phyloP scores from a whole-genome alignment of 2,113 vertebrate species.

The Coptodon rendalli region DNA sequence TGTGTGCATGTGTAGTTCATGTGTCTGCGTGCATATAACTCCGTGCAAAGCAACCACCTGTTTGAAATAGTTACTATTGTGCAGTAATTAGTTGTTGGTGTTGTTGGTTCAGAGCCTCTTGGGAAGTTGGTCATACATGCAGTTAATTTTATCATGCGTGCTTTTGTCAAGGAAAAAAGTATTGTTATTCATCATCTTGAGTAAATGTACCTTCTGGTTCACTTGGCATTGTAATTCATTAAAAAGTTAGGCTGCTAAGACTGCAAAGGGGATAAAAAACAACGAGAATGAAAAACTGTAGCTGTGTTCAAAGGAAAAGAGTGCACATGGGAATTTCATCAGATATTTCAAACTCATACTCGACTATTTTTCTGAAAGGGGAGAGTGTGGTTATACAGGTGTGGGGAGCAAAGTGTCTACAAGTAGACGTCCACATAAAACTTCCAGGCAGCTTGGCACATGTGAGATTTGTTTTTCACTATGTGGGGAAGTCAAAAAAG shows the following conservation, averaged over 20 bases:
- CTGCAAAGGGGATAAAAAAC: neutral
- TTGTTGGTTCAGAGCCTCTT: neutral
- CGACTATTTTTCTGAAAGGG: neutral
- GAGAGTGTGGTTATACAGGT: neutral
- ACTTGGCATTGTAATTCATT: conserved; percentile 37
- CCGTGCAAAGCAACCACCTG: neutral
- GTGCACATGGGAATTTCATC: conserved; percentile 6
- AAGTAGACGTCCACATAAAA: neutral
- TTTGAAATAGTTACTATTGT: conserved; percentile 6
- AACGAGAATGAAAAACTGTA: neutral
- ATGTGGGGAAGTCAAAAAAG: neutral
- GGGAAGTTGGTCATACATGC: conserved; percentile 20
- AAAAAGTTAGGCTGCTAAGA: conserved; percentile 3
- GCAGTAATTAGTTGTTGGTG: conserved; percentile 14
- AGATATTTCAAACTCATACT: neutral
- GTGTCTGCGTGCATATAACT: neutral
- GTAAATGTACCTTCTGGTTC: conserved; percentile 38
- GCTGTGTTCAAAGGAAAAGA: neutral
- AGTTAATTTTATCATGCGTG: conserved; percentile 43
- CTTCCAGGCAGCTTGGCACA: neutral
- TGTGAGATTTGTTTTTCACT: neutral
- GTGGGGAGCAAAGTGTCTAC: neutral
- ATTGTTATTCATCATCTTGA: conserved; percentile 51
- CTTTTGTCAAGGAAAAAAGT: conserved; percentile 39
- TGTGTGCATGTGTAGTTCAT: neutral